These are phyloP conservation scores for Diorhabda elongata DNA, from an alignment of 1,140 invertebrate species.

Conservation along the genomic window DNA sequence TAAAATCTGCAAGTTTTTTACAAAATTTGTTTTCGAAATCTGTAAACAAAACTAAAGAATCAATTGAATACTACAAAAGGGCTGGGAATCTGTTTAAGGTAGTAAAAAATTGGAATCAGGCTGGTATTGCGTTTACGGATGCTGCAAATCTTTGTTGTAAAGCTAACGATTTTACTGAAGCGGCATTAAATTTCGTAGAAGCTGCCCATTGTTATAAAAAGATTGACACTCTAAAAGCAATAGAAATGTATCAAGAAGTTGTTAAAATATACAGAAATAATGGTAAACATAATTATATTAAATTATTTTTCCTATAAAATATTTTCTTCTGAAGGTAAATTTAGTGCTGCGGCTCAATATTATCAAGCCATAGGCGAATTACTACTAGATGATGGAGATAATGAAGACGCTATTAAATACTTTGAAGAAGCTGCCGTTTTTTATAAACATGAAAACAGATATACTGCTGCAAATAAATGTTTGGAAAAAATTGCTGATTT, in stretches of 20 bases:
- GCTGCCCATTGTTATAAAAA: constrained; percentile 97
- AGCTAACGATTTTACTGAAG: constrained; percentile 84
- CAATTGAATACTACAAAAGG: constrained; percentile 90
- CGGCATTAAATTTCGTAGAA: constrained; percentile 89
- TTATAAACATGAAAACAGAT: constrained; percentile 82
- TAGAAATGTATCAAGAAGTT: constrained; percentile 84
- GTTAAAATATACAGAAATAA: constrained; percentile 98
- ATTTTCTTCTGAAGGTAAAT: constrained; percentile 52
- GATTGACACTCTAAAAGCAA: constrained; percentile 83
- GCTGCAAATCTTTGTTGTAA: constrained; percentile 84
- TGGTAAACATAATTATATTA: constrained; percentile 55
- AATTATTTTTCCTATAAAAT: not conserved
- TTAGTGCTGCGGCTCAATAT: constrained; percentile 95
- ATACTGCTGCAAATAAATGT: constrained; percentile 93
- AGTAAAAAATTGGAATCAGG: constrained; percentile 94
- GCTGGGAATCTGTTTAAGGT: constrained; percentile 98
- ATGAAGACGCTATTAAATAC: constrained; percentile 84
- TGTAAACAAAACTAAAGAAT: constrained; percentile 64
- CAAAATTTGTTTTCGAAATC: constrained; percentile 80
- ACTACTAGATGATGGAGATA: constrained; percentile 89
- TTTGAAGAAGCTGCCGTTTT: constrained; percentile 97
- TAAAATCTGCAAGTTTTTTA: constrained; percentile 81
- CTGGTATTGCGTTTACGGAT: constrained; percentile 89
- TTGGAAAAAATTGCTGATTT: constrained; percentile 95
- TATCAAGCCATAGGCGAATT: constrained; percentile 96